Base-by-base conservation (phyloP, 2,888 invertebrate genomes). In the Rhyacophila evoluta region DNA sequence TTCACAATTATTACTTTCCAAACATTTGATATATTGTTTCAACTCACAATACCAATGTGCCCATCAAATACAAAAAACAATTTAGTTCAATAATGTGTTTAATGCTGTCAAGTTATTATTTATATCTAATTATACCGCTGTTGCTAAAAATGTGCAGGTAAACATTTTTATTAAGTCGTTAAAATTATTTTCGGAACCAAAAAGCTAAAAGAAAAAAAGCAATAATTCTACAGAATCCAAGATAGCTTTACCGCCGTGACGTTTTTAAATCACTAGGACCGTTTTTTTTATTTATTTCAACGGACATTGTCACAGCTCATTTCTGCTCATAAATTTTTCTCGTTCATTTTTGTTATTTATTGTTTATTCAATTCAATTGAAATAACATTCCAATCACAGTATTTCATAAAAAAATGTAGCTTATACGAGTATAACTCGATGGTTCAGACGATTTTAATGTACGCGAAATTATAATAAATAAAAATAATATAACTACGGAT, bases 201-300 rank as follows among this genome's bases (percentile, higher is more conserved):
- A 55, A 19, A 55, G 55, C 55, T 19, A 55, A 55, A 10, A 55
- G 10, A 55, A 55, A 55, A n/a, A 55, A 55, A 12, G 25, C 25
- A 55, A 55, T 55, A 55, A 55, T 55, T 55, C 55, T 19, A 12
- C 55, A 55, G 55, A 19, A 55, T 55, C 55, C 55, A 19, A 8
- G 55, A 55, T 55, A 55, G 55, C 55, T 55, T n/a, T 55, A 55
- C 19, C 55, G 10, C 1, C 55, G 55, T 55, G 55, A 55, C 55
- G 19, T 12, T 55, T 55, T 55, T 55, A 25, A 55, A 55, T 55
- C 55, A 19, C 19, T 55, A 19, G 25, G 19, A 55, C 19, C 6
- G 29, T 55, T 55, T 55, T 41, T 25, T 55, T 55, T 19, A 55
- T 55, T 55, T 19, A 55, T 19, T 33, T 33, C 29, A 33, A 55